Evolutionary conservation across 2,113 vertebrate species (phyloP).

Genomic region (Agapornis roseicollis): DNA sequence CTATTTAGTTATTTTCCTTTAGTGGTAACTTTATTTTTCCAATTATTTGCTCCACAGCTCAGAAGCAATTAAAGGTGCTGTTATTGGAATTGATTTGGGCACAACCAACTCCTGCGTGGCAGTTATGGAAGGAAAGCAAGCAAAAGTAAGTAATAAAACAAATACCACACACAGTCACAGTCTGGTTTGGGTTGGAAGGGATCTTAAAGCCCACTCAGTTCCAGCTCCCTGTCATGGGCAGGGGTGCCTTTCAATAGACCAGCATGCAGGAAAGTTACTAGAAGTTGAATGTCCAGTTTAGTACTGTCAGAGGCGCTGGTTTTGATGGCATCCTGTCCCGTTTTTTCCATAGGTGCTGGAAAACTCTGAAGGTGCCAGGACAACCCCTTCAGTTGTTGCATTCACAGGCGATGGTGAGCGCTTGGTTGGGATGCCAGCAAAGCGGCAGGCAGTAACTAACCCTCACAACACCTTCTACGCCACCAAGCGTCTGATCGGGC

Average conservation of each 20-base stretch:
- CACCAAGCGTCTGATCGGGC: constrained; percentile 95
- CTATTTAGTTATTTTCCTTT: neutral
- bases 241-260: neutral
- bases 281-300: rapidly evolving
- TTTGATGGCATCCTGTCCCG: rapidly evolving
- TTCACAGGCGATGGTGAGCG: constrained; percentile 91
- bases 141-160: constrained; percentile 80
- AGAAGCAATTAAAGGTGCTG: constrained; percentile 92
- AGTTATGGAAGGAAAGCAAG: constrained; percentile 98
- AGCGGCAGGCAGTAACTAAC: constrained; percentile 95
- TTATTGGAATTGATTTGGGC: constrained; percentile 96
- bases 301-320: rapidly evolving
- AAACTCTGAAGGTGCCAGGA: constrained; percentile 94
- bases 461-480: constrained; percentile 96
- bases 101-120: constrained; percentile 99
- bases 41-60: constrained; percentile 78
- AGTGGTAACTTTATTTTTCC: neutral
- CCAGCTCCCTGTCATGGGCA: neutral
- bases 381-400: constrained; percentile 94
- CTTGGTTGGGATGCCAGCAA: constrained; percentile 96
- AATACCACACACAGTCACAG: neutral
- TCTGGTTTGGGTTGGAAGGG: neutral
- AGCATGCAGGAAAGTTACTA: rapidly evolving
- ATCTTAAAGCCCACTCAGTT: neutral
- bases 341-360: constrained; percentile 86